Evolutionary conservation across 2,797 vertebrate genomes (phyloP).

Genomic region (Arctocebus calabarensis): DNA sequence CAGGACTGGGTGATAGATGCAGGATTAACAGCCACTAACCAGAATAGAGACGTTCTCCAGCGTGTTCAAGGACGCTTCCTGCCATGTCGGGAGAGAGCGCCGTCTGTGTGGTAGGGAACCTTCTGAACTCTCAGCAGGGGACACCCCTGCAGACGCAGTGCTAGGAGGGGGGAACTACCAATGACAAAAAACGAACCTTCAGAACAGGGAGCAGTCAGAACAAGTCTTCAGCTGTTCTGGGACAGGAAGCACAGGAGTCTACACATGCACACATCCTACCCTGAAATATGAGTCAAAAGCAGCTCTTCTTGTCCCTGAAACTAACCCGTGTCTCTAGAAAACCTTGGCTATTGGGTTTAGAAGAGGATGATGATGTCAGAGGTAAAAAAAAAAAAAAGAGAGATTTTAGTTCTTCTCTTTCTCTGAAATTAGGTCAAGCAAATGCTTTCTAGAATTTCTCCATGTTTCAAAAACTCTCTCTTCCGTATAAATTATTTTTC

Average conservation of each 20-base stretch:
- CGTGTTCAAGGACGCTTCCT: not conserved
- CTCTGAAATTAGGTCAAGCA: slow-evolving; percentile 4
- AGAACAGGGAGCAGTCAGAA: slow-evolving; percentile 25
- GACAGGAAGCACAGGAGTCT: slow-evolving; percentile 60
- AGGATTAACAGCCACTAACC: not conserved
- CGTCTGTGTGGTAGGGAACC: not conserved
- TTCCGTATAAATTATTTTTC: not conserved
- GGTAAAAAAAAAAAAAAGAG: not conserved
- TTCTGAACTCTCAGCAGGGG: slow-evolving; percentile 51
- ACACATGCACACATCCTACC: slow-evolving; percentile 67
- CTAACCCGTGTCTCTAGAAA: not conserved
- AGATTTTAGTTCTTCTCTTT: slow-evolving; percentile 12
- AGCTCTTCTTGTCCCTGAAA: not conserved
- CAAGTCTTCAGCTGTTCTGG: slow-evolving; percentile 2
- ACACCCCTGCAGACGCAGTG: not conserved
- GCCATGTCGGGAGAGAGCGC: not conserved
- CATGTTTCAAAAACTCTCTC: not conserved
- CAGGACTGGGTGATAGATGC: not conserved
- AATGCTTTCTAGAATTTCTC: slow-evolving; percentile 2
- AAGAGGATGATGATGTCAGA: slow-evolving; percentile 6
- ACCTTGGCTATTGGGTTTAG: not conserved
- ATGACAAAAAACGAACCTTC: slow-evolving; percentile 47
- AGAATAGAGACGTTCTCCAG: not conserved
- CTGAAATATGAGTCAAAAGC: not conserved
- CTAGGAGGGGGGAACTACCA: not conserved